Conservation (phyloP, 2,113 vertebrate genomes). For the Dipodomys merriami region DNA sequence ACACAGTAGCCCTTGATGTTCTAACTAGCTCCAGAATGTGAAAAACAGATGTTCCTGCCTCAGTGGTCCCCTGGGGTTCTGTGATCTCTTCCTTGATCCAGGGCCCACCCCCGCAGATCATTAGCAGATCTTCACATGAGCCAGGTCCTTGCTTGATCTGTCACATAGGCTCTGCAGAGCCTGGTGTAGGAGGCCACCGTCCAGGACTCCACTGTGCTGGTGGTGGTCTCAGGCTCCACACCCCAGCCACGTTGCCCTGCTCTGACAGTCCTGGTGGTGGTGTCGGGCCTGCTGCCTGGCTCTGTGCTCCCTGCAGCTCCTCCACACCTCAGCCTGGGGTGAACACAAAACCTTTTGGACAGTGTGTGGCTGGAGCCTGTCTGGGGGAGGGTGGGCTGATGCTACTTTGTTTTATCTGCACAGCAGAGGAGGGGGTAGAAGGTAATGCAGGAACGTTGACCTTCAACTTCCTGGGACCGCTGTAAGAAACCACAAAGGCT, state of each 20-base stretch:
- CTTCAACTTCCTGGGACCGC: too few relatives aligned
- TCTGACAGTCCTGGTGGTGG: neutral
- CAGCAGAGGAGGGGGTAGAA: neutral
- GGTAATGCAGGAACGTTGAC: neutral
- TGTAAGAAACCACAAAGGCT: too few relatives aligned
- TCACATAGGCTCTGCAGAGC: neutral
- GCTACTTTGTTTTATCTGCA: neutral
- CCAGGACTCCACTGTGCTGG: too few relatives aligned
- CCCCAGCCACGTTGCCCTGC: neutral
- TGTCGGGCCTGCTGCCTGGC: too few relatives aligned
- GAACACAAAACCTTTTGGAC: neutral
- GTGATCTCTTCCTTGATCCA: neutral
- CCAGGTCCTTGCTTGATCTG: too few relatives aligned
- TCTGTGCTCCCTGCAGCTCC: too few relatives aligned
- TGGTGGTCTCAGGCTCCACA: neutral
- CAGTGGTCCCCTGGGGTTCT: neutral
- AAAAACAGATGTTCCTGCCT: neutral
- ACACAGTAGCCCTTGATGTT: too few relatives aligned
- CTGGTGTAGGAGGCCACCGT: too few relatives aligned
- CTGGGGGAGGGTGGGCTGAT: neutral
- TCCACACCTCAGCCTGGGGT: too few relatives aligned
- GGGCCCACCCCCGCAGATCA: too few relatives aligned
- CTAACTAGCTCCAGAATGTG: too few relatives aligned
- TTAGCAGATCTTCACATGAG: too few relatives aligned
- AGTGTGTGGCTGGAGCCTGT: neutral